Conservation (phyloP, 2,797 vertebrate genomes). For the Chelon auratus region DNA sequence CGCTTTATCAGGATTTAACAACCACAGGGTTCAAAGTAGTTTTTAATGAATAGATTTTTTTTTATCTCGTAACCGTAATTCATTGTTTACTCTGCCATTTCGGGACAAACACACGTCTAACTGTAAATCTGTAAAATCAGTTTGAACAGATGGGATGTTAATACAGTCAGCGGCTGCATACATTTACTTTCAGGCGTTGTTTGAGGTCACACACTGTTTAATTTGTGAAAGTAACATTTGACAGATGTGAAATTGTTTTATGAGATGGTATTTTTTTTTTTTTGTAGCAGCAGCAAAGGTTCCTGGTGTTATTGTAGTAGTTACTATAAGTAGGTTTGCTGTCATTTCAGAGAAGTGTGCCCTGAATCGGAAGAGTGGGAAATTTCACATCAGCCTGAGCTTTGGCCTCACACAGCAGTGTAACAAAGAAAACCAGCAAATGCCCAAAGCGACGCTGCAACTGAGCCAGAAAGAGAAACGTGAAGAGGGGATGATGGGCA, state of each 20-base stretch:
- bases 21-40: constrained; percentile 41
- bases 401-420: constrained; percentile 60
- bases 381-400: constrained; percentile 78
- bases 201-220: background rate
- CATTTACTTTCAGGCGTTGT: background rate
- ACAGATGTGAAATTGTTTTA: constrained; percentile 15
- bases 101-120: constrained; percentile 7
- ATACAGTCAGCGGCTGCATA: background rate
- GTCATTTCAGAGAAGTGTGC: constrained; percentile 50
- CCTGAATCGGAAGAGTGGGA: constrained; percentile 64
- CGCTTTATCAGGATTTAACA: constrained; percentile 41
- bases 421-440: constrained; percentile 49
- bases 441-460: background rate
- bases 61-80: constrained; percentile 33
- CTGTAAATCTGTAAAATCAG: constrained; percentile 1
- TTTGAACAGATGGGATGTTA: constrained; percentile 23
- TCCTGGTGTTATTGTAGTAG: constrained; percentile 12
- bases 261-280: background rate
- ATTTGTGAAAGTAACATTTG: constrained; percentile 15
- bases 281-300: constrained; percentile 5
- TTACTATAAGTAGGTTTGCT: constrained; percentile 24
- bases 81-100: constrained; percentile 6
- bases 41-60: constrained; percentile 18
- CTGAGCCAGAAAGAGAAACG: background rate
- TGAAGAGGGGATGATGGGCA: background rate